Evolutionary conservation across 2,113 vertebrate species (phyloP).

Genomic region (Variabilichromis moorii): DNA sequence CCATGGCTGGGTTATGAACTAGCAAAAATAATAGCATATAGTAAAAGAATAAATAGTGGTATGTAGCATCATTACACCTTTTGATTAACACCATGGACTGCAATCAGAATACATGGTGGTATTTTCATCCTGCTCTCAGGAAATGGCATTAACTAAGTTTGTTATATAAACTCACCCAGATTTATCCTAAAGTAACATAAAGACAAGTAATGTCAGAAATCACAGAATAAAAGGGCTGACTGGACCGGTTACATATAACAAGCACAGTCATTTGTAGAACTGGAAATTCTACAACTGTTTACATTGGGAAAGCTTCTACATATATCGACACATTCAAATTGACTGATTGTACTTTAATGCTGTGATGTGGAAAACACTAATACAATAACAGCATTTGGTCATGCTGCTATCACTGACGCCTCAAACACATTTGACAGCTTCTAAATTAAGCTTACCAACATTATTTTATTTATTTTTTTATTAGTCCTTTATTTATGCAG

Average conservation of each 20-base stretch:
- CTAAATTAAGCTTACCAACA: background rate
- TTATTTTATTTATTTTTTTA: background rate
- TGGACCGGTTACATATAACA: background rate
- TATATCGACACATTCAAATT: background rate
- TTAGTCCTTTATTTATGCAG: background rate
- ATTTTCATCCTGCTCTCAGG: background rate
- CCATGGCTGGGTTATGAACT: background rate
- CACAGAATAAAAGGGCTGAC: rapidly evolving
- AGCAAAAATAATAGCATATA: background rate
- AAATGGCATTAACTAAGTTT: background rate
- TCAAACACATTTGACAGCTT: background rate
- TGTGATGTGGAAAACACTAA: background rate
- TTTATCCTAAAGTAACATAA: background rate
- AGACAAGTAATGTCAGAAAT: background rate
- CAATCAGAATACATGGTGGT: background rate
- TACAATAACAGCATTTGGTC: background rate
- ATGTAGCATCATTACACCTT: background rate
- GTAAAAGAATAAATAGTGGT: background rate
- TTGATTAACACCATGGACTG: background rate
- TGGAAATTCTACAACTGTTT: rapidly evolving
- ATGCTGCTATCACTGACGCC: rapidly evolving
- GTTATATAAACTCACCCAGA: background rate
- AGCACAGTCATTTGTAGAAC: background rate
- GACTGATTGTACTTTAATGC: background rate
- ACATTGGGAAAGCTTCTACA: background rate